Evolutionary conservation across 2,113 vertebrate genomes (phyloP).

Genomic region (Rallus limicola): DNA sequence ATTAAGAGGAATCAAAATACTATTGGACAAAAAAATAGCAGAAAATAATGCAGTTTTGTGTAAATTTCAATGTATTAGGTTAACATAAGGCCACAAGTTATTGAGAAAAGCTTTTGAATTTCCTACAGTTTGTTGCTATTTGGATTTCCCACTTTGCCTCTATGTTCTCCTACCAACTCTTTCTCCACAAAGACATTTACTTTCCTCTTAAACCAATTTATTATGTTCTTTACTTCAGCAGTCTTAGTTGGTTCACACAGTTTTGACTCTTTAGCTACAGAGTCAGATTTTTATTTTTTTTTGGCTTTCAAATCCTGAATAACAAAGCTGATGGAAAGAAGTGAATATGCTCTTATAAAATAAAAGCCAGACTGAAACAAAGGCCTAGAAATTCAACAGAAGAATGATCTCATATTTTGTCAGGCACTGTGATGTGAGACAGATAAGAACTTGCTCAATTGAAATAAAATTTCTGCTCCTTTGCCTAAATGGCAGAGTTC

Average conservation of each 20-base stretch:
- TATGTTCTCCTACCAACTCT: neutral
- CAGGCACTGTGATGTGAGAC: accelerated
- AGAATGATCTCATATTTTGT: neutral
- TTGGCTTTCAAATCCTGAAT: neutral
- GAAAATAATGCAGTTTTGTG: neutral
- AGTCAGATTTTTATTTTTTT: neutral
- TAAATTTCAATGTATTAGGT: neutral
- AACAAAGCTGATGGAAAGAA: neutral
- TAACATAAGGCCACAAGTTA: neutral
- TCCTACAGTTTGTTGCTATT: neutral
- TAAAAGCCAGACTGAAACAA: neutral
- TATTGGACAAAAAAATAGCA: neutral
- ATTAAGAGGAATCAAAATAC: neutral
- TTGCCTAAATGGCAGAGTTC: neutral
- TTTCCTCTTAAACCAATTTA: neutral
- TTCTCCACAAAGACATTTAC: neutral
- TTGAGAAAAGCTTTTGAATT: neutral
- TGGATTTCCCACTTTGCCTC: neutral
- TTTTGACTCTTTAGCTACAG: neutral
- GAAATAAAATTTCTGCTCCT: neutral
- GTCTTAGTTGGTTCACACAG: neutral
- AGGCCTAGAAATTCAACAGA: neutral
- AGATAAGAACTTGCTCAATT: neutral
- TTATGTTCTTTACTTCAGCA: neutral
- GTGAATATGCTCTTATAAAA: neutral